Conservation (phyloP, 64 coral and sea anemone genomes). For the Montipora cactus region DNA sequence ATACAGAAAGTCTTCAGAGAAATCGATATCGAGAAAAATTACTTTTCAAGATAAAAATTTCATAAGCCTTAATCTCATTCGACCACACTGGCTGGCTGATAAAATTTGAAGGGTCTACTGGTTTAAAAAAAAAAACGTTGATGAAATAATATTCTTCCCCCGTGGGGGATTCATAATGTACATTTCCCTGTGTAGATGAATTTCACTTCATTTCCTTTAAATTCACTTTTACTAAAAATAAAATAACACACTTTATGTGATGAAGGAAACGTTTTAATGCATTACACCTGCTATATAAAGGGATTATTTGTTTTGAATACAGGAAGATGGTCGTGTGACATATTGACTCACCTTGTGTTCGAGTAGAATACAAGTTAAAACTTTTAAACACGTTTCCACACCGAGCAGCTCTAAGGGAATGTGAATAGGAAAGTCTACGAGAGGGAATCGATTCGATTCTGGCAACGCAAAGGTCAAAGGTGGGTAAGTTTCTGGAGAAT, state of each 20-base stretch:
- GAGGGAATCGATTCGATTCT: slow-evolving; percentile 82
- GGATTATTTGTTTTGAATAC: slow-evolving; percentile 31
- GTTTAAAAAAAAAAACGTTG: not conserved
- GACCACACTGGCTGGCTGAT: not conserved
- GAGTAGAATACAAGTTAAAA: slow-evolving; percentile 95
- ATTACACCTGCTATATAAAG: slow-evolving; percentile 10
- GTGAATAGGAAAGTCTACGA: slow-evolving; percentile 98
- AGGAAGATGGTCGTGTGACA: not conserved
- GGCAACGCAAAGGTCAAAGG: slow-evolving; percentile 85
- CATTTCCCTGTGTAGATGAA: not conserved
- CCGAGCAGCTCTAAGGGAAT: slow-evolving; percentile 96
- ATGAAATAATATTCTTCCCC: not conserved
- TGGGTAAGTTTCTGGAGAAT: slow-evolving; percentile 62
- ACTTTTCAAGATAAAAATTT: not conserved
- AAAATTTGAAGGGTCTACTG: not conserved
- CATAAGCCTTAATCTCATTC: not conserved
- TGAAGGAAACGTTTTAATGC: not conserved
- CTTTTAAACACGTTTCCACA: slow-evolving; percentile 96
- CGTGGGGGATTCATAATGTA: not conserved
- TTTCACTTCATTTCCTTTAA: not conserved
- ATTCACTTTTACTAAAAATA: not conserved
- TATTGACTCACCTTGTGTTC: slow-evolving; percentile 92
- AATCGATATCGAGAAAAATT: not conserved
- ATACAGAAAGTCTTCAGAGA: not conserved
- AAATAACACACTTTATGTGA: not conserved